Evolutionary conservation across 2,888 invertebrate species (phyloP), one percentile per base, ranked within the genome.

Genomic region (Acanthococcus lagerstroemiae): DNA sequence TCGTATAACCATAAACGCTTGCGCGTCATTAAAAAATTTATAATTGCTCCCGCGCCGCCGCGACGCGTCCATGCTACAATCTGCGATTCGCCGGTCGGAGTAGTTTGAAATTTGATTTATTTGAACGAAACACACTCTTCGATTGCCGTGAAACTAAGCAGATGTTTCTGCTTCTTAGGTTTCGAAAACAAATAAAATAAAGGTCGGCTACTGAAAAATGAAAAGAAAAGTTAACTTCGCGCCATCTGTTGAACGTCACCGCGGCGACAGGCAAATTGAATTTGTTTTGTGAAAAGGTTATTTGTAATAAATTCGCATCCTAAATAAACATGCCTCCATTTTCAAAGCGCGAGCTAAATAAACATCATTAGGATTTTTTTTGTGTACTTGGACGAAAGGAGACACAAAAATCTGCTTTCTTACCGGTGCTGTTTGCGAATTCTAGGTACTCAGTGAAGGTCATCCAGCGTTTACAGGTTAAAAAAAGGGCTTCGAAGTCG

Each of bases 271-370:
- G 22, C 44, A 44, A 37, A 57, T 44, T 57, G 24, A 57, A 57
- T 57, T 57, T 57, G 17, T 7, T 57, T 24, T 3, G 57, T 57
- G 44, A 44, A 57, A 57, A 57, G 57, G 50, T 50, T 50, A 57
- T 57, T 57, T 57, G 57, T 57, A 57, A 57, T 57, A 57, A 57
- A 57, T 57, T 57, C 22, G 44, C 19, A 22, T 57, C 57, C 57
- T 57, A 57, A 57, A 30, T 57, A 57, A 57, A 57, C 57, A 50
- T 50, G 44, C 19, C 22, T 57, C 19, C 44, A 57, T 44, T 15
- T 44, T 30, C 26, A 57, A 37, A n/a, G 57, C 24, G 44, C 19
- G 24, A 37, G 12, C 37, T 57, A 45, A 45, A 44, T 44, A 57
- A 57, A 57, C 44, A 57, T 37, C 57, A 57, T 57, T 44, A 44